Evolutionary conservation across 2,797 vertebrate genomes (phyloP).

Genomic region (Steatocranus sp.): DNA sequence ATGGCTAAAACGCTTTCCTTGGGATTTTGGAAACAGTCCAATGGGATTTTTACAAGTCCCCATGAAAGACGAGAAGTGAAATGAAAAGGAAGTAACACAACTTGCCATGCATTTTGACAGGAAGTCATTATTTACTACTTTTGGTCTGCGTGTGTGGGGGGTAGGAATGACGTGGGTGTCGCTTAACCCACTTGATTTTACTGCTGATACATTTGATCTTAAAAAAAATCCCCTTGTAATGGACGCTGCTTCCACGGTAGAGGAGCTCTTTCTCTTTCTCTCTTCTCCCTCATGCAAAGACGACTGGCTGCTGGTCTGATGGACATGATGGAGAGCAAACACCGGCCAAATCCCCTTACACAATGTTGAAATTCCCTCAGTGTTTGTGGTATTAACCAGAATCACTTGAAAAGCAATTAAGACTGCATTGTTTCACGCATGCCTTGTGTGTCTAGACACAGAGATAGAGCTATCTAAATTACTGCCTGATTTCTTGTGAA

Average conservation of each 20-base stretch:
- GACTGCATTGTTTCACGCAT: conserved; percentile 53
- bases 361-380: conserved; percentile 33
- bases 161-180: conserved; percentile 44
- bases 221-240: conserved; percentile 22
- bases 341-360: not conserved
- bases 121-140: conserved; percentile 64
- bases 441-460: conserved; percentile 62
- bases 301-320: not conserved
- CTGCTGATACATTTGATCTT: conserved; percentile 36
- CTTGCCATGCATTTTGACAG: conserved; percentile 46
- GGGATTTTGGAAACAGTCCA: conserved; percentile 2
- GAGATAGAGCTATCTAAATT: conserved; percentile 76
- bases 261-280: not conserved
- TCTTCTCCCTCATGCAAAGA: not conserved
- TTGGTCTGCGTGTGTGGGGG: not conserved
- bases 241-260: not conserved
- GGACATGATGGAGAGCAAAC: not conserved
- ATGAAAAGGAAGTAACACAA: conserved; percentile 44
- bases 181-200: conserved; percentile 31
- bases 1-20: not conserved
- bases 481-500: conserved; percentile 37
- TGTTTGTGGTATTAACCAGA: conserved; percentile 29
- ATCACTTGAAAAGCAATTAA: conserved; percentile 39
- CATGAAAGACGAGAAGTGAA: conserved; percentile 43
- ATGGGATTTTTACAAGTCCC: conserved; percentile 13